Conservation (phyloP, 2,888 invertebrate genomes). For the Drosophila algonquin region DNA sequence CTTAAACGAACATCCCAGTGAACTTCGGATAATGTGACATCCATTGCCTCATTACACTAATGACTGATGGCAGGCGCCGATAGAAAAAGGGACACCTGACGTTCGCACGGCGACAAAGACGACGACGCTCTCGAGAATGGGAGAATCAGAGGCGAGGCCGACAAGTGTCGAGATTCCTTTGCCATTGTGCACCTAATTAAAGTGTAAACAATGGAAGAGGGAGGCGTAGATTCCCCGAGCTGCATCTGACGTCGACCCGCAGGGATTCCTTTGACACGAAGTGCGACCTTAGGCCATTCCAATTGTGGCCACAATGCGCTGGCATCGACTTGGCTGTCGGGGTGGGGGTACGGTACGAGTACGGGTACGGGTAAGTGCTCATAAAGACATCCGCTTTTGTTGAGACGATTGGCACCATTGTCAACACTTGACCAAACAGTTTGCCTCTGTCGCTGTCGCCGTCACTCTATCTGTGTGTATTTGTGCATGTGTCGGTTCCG, state of each 20-base stretch:
- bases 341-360: neutral
- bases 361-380: constrained; percentile 27
- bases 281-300: constrained; percentile 42
- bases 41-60: constrained; percentile 4
- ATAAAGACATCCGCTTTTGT: constrained; percentile 43
- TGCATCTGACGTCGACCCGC: constrained; percentile 31
- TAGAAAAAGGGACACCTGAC: constrained; percentile 24
- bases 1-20: neutral
- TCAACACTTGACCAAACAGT: constrained; percentile 53
- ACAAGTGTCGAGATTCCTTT: constrained; percentile 58
- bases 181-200: constrained; percentile 69
- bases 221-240: constrained; percentile 18
- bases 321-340: constrained; percentile 22
- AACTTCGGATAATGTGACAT: neutral
- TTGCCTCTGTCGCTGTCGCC: constrained; percentile 8
- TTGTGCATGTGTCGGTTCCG: constrained; percentile 17
- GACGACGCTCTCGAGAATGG: neutral
- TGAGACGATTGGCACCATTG: constrained; percentile 61
- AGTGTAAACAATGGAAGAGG: constrained; percentile 59
- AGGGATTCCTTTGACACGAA: neutral
- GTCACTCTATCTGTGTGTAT: constrained; percentile 8
- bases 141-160: constrained; percentile 12
- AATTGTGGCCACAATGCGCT: constrained; percentile 21
- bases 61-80: constrained; percentile 7
- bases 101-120: constrained; percentile 9